phyloP scores from a whole-genome alignment of 1,140 invertebrate species.

The Tribolium castaneum region DNA sequence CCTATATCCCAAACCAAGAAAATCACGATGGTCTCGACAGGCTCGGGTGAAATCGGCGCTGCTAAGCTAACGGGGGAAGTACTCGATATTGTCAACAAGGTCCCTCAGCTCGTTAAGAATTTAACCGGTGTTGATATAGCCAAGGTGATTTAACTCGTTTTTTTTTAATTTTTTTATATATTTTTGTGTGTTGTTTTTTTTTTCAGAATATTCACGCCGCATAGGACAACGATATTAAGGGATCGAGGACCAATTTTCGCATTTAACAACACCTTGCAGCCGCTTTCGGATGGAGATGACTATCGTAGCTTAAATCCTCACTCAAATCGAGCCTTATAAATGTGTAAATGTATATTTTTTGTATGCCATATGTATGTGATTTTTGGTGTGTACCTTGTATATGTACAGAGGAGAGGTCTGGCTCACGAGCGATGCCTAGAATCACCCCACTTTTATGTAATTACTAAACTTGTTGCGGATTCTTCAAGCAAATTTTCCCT shows the following conservation, averaged over 20 bases:
- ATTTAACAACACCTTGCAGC: neutral
- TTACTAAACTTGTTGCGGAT: neutral
- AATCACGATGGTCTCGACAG: conserved; percentile 89
- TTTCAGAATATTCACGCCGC: conserved; percentile 40
- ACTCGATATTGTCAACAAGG: conserved; percentile 89
- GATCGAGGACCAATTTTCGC: conserved; percentile 22
- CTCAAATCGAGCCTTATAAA: conserved; percentile 35
- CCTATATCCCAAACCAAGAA: conserved; percentile 93
- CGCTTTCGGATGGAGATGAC: neutral
- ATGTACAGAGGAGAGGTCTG: neutral
- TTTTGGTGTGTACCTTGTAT: neutral
- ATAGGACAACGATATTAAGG: conserved; percentile 24
- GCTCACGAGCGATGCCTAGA: neutral
- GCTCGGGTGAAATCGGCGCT: conserved; percentile 91
- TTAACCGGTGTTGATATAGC: conserved; percentile 94
- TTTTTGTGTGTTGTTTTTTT: neutral
- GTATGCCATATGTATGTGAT: conserved; percentile 15
- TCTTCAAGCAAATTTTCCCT: neutral
- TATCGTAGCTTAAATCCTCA: conserved; percentile 4
- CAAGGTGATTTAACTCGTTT: conserved; percentile 70
- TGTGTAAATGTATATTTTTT: conserved; percentile 43
- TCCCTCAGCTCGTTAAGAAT: conserved; percentile 89
- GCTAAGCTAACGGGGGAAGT: conserved; percentile 95
- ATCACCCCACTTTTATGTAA: neutral
- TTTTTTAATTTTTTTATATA: neutral